Evolutionary conservation across 2,113 vertebrate species (phyloP), one percentile per base, ranked within the genome.

Genomic region (Bujurquina vittata): DNA sequence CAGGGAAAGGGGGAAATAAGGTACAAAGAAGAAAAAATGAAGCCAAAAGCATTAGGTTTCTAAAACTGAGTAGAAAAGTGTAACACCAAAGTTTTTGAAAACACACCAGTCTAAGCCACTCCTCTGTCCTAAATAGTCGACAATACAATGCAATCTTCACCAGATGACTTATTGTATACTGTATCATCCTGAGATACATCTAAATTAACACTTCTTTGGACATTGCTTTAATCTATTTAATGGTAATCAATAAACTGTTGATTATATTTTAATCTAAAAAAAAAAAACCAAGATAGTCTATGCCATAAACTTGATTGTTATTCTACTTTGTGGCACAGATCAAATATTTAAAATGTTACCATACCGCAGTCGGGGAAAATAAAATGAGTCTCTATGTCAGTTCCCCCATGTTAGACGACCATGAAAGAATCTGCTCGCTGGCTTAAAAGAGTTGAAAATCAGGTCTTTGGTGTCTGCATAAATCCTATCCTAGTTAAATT

Each of bases 401-500:
- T 59, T 79, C 60, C 79, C 77, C 57, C 15, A 58, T 23, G 56
- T 80, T 69, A 57, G 20, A 57, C 61, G 43, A 55, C 76, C 76
- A 52, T 37, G 31, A 80, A 81, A 84, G 85, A 79, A 69, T 80
- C 67, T 55, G 18, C 80, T 86, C 15, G 75, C 72, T 82, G 77
- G 75, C 85, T 89, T 89, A 84, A 86, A 88, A 91, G 69, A 80
- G 60, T 26, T 80, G 72, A 84, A 86, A 88, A 86, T 84, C 81
- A 56, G 76, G 69, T 86, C 59, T 86, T 92, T 87, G 84, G 87
- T 84, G 65, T 79, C 73, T 26, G 81, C 55, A 77, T 84, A 89
- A 91, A 84, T 88, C 83, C 77, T 85, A 80, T 78, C 83, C 89
- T 61, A 87, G 69, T 92, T 90, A 81, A 87, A 79, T 82, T 85